Conservation (phyloP, 2,113 vertebrate genomes). For the Eupsittula cactorum region DNA sequence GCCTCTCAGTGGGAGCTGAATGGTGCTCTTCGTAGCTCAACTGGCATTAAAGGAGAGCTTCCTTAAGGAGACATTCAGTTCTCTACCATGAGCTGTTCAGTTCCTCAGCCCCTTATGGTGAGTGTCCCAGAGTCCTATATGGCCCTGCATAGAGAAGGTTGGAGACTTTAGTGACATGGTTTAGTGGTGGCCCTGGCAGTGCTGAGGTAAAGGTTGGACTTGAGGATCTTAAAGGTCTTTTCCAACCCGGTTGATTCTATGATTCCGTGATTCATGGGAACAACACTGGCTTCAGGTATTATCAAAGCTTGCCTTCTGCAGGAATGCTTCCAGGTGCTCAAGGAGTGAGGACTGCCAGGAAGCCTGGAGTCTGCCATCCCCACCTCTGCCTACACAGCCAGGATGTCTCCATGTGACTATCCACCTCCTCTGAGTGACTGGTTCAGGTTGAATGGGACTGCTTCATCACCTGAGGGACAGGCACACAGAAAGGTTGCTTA, state of each 20-base stretch:
- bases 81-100: neutral
- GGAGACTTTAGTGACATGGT: neutral
- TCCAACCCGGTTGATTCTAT: neutral
- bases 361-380: neutral
- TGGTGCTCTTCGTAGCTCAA: neutral
- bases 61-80: neutral
- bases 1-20: neutral
- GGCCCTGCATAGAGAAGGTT: neutral
- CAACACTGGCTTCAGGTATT: neutral
- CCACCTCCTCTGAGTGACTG: neutral
- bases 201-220: neutral
- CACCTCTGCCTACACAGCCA: neutral
- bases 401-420: accelerated
- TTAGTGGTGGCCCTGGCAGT: neutral
- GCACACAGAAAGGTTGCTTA: neutral
- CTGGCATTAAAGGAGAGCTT: neutral
- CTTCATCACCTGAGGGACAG: neutral
- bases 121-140: neutral
- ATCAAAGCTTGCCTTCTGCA: neutral
- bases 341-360: neutral
- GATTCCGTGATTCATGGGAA: neutral
- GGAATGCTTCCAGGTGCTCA: neutral
- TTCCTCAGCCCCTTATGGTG: accelerated
- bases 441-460: neutral
- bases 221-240: neutral